Conservation (phyloP, 2,113 vertebrate species). For the Tetrax tetrax region DNA sequence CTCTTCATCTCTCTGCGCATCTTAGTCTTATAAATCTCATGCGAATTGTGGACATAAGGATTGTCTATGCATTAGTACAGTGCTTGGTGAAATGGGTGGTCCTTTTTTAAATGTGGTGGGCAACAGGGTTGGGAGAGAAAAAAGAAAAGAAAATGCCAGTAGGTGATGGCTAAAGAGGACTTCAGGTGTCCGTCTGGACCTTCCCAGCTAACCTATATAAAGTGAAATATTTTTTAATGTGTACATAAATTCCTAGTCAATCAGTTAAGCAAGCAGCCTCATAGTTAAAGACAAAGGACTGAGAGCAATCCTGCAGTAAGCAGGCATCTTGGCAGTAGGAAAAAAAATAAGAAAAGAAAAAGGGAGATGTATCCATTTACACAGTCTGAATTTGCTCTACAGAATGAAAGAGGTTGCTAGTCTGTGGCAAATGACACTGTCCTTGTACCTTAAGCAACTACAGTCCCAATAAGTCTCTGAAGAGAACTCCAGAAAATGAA, state of each 20-base stretch:
- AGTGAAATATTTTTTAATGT: background rate
- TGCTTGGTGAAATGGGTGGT: background rate
- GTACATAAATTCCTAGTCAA: background rate
- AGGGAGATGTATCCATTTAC: background rate
- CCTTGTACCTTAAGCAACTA: background rate
- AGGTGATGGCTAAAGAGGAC: background rate
- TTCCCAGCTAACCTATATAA: background rate
- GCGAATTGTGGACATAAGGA: background rate
- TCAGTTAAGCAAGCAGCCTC: background rate
- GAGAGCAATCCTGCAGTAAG: background rate
- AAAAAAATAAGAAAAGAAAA: background rate
- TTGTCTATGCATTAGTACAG: background rate
- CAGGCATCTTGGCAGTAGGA: background rate
- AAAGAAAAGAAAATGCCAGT: background rate
- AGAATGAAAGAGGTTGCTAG: background rate
- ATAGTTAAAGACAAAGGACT: background rate
- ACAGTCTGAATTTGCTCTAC: background rate
- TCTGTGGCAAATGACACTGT: background rate
- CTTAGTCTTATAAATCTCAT: background rate
- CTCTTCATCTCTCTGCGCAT: background rate
- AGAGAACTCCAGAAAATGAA: slow-evolving; percentile 7
- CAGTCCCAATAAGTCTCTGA: background rate
- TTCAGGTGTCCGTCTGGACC: background rate
- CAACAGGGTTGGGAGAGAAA: background rate
- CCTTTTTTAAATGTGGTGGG: background rate